Evolutionary conservation across 2,797 vertebrate genomes (phyloP), one percentile per base, ranked within the genome.

Genomic region (Chelmon rostratus): DNA sequence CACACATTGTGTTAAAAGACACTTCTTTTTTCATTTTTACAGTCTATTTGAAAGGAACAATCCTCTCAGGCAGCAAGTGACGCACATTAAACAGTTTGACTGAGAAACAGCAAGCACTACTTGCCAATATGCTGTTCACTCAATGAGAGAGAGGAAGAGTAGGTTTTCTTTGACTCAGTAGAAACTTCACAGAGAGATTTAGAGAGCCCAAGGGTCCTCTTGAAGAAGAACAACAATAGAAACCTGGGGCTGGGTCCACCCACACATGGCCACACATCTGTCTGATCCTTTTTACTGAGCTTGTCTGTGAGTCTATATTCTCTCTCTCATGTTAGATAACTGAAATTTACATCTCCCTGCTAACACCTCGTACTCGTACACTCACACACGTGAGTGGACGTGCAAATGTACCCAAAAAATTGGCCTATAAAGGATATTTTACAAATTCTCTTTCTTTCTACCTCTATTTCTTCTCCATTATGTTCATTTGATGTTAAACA

Each of bases 151-250:
- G 59, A 56, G 58, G 52, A n/a, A 57, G 40, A 63, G 70, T 19
- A 63, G 21, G 25, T 54, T 74, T 75, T 71, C 18, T 80, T 10
- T 53, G 42, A 83, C 72, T 75, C 42, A 47, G 71, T n/a, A n/a
- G 62, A 78, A 68, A 69, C 58, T 75, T 81, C 68, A 65, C 69
- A 66, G 68, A 75, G 78, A 85, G 68, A 77, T 46, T 53, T 18
- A 21, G 33, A 78, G 83, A 80, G 62, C 82, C 76, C 56, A 31
- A 63, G 58, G 75, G 85, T 88, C 73, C 61, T 70, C 53, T 83
- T 77, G 68, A 85, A 84, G 64, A 70, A 80, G 12, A 83, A 83
- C 64, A 88, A 90, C 84, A 88, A 84, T 84, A 83, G 86, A 70
- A 81, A 88, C 62, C 86, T 42, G 49, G 66, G 31, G 61, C 65